phyloP scores from a whole-genome alignment of 2,888 invertebrate species.

The Erebia epiphron region DNA sequence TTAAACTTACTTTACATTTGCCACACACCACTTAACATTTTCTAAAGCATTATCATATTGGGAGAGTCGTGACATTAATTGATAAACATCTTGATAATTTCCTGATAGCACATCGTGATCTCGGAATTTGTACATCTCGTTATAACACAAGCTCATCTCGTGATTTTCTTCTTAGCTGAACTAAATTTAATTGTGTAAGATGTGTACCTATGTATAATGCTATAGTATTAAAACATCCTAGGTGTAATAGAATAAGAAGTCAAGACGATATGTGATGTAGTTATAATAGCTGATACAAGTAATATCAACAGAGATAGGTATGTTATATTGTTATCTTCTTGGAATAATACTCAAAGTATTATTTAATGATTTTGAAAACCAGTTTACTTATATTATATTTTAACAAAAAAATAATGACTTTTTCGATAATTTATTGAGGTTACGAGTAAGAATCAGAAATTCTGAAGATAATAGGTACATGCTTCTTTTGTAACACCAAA shows the following conservation, averaged over 20 bases:
- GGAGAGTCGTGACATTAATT: slow-evolving; percentile 15
- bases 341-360: not conserved
- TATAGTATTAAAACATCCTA: slow-evolving; percentile 16
- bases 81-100: slow-evolving; percentile 16
- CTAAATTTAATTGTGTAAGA: slow-evolving; percentile 24
- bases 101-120: slow-evolving; percentile 29
- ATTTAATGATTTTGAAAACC: slow-evolving; percentile 1
- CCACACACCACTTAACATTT: not conserved
- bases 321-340: not conserved
- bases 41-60: slow-evolving; percentile 6
- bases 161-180: slow-evolving; percentile 40
- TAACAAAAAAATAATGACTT: too few species aligned
- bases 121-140: slow-evolving; percentile 32
- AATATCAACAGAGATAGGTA: not conserved
- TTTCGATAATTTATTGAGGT: too few species aligned
- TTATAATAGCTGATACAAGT: not conserved
- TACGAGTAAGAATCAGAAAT: too few species aligned
- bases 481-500: too few species aligned
- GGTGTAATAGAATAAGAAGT: slow-evolving; percentile 36
- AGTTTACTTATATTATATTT: not conserved
- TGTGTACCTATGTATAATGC: too few species aligned
- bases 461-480: too few species aligned
- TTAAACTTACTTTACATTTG: too few species aligned
- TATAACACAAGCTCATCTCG: slow-evolving; percentile 35
- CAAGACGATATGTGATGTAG: slow-evolving; percentile 28